A percentile compares a stretch with the other conserved stretches of the same genome.
Evolutionary conservation across 1,140 invertebrate species (phyloP).

Genomic region (Tetramorium alpestre): DNA sequence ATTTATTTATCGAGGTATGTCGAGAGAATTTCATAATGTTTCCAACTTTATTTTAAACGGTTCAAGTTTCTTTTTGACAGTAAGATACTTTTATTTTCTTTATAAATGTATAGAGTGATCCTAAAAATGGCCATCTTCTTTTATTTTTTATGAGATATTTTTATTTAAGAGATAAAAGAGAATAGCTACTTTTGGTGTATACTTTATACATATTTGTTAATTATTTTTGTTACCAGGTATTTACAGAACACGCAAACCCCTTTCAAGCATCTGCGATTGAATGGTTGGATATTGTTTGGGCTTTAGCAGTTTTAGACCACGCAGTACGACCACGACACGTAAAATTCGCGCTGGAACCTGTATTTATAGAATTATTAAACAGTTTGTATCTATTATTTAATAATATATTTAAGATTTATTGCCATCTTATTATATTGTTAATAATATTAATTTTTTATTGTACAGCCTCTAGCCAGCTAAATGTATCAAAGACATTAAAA

Average conservation of each 20-base stretch:
- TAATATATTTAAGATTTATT: not conserved
- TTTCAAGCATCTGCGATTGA: not conserved
- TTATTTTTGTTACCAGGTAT: conserved; percentile 9
- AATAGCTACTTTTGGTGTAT: no score
- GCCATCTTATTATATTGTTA: not conserved
- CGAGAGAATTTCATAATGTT: not conserved
- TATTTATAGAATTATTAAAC: not conserved
- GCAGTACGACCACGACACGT: not conserved
- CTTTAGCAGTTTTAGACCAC: conserved; percentile 18
- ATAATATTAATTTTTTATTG: not conserved
- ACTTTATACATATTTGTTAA: not conserved
- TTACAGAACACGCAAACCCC: not conserved
- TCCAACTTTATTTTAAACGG: not conserved
- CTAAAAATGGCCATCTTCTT: no score
- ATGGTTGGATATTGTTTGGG: conserved; percentile 48
- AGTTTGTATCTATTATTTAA: conserved; percentile 21
- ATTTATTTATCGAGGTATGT: conserved; percentile 1
- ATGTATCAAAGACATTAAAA: conserved; percentile 41
- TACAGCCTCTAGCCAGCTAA: not conserved
- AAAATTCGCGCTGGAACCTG: not conserved
- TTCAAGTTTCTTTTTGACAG: not conserved
- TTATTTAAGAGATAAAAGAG: no score
- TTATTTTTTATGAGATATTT: no score
- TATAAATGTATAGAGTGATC: no score
- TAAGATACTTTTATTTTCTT: not conserved